Conservation (phyloP, 2,888 invertebrate genomes). For the Lasioglossum pauxillum region DNA sequence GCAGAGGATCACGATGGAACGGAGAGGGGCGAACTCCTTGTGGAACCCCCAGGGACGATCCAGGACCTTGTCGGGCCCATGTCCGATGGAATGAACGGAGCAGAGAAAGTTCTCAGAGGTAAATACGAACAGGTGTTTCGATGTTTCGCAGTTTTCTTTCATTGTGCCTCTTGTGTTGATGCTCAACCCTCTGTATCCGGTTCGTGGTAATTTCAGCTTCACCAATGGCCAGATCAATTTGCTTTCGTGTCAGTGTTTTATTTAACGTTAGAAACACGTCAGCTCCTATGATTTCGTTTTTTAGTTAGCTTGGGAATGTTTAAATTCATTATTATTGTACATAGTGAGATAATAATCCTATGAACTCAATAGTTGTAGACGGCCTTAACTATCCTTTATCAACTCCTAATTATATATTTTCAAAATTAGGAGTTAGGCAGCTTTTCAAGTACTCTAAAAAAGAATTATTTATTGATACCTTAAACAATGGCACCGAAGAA, state of each 20-base stretch:
- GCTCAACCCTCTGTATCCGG: neutral
- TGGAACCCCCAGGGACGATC: constrained; percentile 69
- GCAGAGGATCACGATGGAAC: neutral
- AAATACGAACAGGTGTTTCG: constrained; percentile 11
- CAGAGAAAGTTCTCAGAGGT: constrained; percentile 9
- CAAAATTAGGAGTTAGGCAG: neutral
- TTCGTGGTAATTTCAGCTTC: neutral
- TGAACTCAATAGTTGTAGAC: neutral
- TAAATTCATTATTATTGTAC: neutral
- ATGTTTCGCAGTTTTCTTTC: neutral
- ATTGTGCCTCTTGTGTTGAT: neutral
- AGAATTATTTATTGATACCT: neutral
- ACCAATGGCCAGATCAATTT: neutral
- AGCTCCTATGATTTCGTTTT: neutral
- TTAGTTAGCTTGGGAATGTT: neutral
- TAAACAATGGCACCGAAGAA: neutral
- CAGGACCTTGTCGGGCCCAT: constrained; percentile 58
- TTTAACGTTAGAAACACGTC: neutral
- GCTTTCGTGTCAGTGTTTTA: neutral
- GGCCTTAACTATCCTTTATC: neutral
- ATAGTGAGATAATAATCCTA: neutral
- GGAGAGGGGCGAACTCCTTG: constrained; percentile 51
- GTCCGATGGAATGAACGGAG: constrained; percentile 19
- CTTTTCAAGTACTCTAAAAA: neutral
- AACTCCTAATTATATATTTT: neutral